phyloP scores from a whole-genome alignment of 2,113 vertebrate genomes.

The Copsychus sechellarum region DNA sequence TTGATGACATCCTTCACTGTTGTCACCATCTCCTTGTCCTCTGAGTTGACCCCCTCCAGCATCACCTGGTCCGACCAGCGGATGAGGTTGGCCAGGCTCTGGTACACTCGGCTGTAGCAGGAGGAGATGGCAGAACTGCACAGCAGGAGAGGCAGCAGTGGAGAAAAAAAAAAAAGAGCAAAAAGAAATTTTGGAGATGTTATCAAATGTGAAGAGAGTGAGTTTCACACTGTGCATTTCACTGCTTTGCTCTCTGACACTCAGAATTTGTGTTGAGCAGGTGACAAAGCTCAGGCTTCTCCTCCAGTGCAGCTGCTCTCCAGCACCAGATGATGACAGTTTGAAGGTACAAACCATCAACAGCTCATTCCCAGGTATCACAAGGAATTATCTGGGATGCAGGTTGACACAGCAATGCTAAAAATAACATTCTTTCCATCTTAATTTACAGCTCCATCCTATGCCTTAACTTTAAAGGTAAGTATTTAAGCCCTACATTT shows the following conservation, averaged over 20 bases:
- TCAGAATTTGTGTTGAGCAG: not conserved
- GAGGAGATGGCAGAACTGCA: slow-evolving; percentile 91
- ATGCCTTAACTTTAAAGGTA: not conserved
- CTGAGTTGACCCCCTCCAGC: slow-evolving; percentile 92
- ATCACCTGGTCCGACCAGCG: slow-evolving; percentile 98
- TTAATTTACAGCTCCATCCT: not conserved
- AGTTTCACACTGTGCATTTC: not conserved
- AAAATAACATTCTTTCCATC: not conserved
- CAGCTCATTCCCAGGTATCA: not conserved
- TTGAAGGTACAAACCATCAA: not conserved
- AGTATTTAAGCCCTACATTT: not conserved
- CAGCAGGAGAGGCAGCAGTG: not conserved
- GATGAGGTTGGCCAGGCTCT: slow-evolving; percentile 96
- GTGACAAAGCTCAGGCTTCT: not conserved
- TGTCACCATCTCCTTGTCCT: slow-evolving; percentile 92
- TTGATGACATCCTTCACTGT: slow-evolving; percentile 93
- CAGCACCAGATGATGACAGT: not conserved
- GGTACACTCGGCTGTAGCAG: slow-evolving; percentile 94
- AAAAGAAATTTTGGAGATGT: not conserved
- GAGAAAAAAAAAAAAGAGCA: not conserved
- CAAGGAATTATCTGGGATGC: not conserved
- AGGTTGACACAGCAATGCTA: not conserved
- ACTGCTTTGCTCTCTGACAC: not conserved
- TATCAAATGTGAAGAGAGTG: accelerated
- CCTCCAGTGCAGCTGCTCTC: not conserved